Percentiles rank a stretch among this genome's conserved stretches.
Conservation (phyloP, 2,113 vertebrate genomes). For the Orcinus orca region DNA sequence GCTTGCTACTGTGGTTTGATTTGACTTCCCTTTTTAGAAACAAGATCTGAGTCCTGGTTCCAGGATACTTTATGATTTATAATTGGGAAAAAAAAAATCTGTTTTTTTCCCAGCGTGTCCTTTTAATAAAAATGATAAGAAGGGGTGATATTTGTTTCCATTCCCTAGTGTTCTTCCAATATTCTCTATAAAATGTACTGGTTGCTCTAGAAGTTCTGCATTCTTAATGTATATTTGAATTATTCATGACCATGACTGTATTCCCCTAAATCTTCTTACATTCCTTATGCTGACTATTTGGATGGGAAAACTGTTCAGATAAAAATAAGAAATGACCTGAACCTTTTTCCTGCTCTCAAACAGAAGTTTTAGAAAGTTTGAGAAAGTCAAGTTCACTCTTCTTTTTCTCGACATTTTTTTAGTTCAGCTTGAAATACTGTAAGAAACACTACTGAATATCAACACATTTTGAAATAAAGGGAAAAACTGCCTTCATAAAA, state of each 20-base stretch:
- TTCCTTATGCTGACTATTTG: constrained; percentile 67
- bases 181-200: constrained; percentile 60
- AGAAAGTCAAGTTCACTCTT: constrained; percentile 47
- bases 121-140: constrained; percentile 56
- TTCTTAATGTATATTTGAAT: constrained; percentile 70
- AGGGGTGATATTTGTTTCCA: constrained; percentile 61
- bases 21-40: constrained; percentile 39
- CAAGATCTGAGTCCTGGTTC: not conserved
- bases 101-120: not conserved
- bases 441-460: constrained; percentile 27
- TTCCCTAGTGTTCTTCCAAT: constrained; percentile 59
- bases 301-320: constrained; percentile 57
- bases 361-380: constrained; percentile 56
- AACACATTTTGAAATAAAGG: constrained; percentile 40
- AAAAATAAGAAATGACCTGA: constrained; percentile 74
- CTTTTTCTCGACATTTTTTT: constrained; percentile 11
- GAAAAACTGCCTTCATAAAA: constrained; percentile 53
- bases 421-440: constrained; percentile 11
- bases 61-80: constrained; percentile 20
- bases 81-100: not conserved
- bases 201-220: constrained; percentile 56
- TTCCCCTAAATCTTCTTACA: constrained; percentile 66
- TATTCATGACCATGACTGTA: constrained; percentile 73
- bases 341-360: constrained; percentile 49
- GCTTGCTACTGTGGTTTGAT: not conserved